Evolutionary conservation across 2,888 invertebrate species (phyloP), one percentile per base, ranked within the genome.

Genomic region (Mantis religiosa): DNA sequence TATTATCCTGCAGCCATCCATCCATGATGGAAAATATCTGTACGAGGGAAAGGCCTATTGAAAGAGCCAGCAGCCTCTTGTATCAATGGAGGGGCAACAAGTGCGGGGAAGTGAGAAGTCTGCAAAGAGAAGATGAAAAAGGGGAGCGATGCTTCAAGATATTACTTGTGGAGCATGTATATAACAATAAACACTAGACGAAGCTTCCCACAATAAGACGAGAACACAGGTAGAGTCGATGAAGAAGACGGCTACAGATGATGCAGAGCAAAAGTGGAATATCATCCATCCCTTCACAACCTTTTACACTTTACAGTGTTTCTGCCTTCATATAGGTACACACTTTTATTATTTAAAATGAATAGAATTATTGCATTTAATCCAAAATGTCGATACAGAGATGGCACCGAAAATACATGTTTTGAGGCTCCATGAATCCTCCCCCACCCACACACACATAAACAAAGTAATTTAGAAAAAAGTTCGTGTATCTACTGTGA

Each of bases 151-250:
- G 54, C 54, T 71, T 71, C 20, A 25, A 34, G n/a, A 86, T 54
- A 28, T 86, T 86, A 86, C 86, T 81, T 71, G 71, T 71, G n/a
- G 86, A 86, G 30, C 30, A 84, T 30, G 71, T 28, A 86, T 85
- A 54, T 86, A 86, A 86, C 86, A 86, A 86, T 81, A 86, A 86
- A 86, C 86, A 86, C 81, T 81, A 86, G 71, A 28, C 25, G 54
- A 71, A 20, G 54, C 54, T 25, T 71, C 6, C 54, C 15, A 71
- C 54, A 20, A 71, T 71, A 71, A 25, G 54, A 71, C 54, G 54
- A 71, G 54, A 71, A 71, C 54, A 71, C 54, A 71, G 54, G 54
- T 71, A 71, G 20, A 71, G 54, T 20, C 25, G 54, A 71, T 71
- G 54, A 71, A 71, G 54, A 71, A 1, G n/a, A n/a, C n/a, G 54